phyloP scores from a whole-genome alignment of 2,888 invertebrate genomes.

The Bombylius major region DNA sequence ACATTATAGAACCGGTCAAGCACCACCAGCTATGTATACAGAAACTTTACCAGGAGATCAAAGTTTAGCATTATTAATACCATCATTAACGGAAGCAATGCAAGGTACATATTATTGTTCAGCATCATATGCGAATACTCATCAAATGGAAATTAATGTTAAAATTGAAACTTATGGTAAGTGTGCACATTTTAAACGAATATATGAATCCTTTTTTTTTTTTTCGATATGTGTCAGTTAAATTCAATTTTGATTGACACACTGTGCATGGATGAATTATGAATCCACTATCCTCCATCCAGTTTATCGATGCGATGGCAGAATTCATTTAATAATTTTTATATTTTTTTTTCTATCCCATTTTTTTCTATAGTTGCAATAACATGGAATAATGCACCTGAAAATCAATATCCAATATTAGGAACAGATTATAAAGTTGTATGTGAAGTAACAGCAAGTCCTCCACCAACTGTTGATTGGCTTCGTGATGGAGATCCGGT shows the following conservation, averaged over 20 bases:
- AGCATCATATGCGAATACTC: slow-evolving; percentile 63
- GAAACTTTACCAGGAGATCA: slow-evolving; percentile 50
- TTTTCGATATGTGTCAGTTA: too few relatives aligned
- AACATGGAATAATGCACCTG: slow-evolving; percentile 75
- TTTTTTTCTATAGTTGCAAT: slow-evolving; percentile 53
- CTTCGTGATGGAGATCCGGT: slow-evolving; percentile 60
- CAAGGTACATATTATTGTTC: slow-evolving; percentile 71
- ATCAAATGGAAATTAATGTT: slow-evolving; percentile 51
- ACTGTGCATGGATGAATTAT: too few relatives aligned
- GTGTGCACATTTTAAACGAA: slow-evolving; percentile 19
- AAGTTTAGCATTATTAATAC: slow-evolving; percentile 59
- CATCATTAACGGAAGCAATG: slow-evolving; percentile 59
- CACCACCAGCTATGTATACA: slow-evolving; percentile 51
- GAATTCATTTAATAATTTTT: too few relatives aligned
- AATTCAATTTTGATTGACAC: too few relatives aligned
- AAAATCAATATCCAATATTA: slow-evolving; percentile 66
- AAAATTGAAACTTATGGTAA: slow-evolving; percentile 60
- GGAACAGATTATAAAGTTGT: slow-evolving; percentile 63
- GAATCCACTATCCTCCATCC: too few relatives aligned
- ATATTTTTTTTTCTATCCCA: too few relatives aligned
- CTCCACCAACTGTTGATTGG: slow-evolving; percentile 78
- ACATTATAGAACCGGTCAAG: slow-evolving; percentile 31
- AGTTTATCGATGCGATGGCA: too few relatives aligned
- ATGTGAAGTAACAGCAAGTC: slow-evolving; percentile 76
- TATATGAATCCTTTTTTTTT: background rate